Conservation (phyloP, 2,888 invertebrate genomes). For the Sthenelais limicola region DNA sequence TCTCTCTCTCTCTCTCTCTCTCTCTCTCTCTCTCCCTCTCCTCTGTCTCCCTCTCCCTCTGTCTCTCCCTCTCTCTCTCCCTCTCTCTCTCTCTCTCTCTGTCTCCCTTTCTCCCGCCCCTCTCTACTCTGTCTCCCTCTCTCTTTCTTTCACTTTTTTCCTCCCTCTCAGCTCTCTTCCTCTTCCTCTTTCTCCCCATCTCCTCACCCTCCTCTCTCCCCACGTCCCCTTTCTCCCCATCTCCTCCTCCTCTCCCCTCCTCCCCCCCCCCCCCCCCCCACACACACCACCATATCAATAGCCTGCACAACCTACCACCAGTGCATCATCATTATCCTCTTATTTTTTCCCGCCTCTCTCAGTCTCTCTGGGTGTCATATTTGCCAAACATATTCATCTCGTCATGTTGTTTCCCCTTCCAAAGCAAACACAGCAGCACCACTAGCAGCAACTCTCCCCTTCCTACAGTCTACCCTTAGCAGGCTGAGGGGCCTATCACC, state of each 20-base stretch:
- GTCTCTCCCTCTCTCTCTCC: constrained; percentile 3
- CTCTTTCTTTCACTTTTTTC: background rate
- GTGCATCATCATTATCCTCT: too few species aligned
- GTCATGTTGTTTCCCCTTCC: too few species aligned
- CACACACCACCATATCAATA: background rate
- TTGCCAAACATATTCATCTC: too few species aligned
- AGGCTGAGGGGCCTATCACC: too few species aligned
- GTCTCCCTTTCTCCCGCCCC: too few species aligned
- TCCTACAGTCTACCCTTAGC: too few species aligned
- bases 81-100: constrained; percentile 8
- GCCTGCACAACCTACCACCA: too few species aligned
- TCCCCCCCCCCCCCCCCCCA: constrained; percentile 2
- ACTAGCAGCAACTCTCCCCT: too few species aligned
- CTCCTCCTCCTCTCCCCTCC: background rate
- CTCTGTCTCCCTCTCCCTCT: constrained; percentile 2
- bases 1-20: constrained; percentile 8
- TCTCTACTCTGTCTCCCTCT: background rate
- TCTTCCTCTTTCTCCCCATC: background rate
- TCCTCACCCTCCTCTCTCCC: background rate
- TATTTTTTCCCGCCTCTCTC: too few species aligned
- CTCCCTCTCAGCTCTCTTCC: background rate
- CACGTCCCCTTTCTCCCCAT: too few species aligned
- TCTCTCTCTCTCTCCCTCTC: constrained; percentile 8
- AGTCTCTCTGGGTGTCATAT: too few species aligned
- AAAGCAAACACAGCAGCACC: too few species aligned